Evolutionary conservation across 2,797 vertebrate genomes (phyloP).

Genomic region (Notamacropus eugenii): DNA sequence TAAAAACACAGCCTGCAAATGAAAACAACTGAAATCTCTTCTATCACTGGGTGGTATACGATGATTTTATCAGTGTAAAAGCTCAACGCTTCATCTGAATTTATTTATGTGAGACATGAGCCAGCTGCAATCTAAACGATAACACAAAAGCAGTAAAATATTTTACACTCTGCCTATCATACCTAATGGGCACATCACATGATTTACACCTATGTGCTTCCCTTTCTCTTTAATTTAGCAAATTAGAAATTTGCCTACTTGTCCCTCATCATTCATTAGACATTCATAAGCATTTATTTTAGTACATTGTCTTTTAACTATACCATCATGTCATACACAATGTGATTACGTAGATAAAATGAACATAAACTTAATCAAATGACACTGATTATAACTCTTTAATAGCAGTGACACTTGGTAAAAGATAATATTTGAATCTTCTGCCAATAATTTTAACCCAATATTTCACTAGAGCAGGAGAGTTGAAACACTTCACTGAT

Average conservation of each 20-base stretch:
- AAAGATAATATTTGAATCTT: background rate
- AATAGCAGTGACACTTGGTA: background rate
- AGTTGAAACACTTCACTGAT: background rate
- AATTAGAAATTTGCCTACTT: constrained; percentile 38
- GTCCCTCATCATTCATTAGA: background rate
- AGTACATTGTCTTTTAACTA: background rate
- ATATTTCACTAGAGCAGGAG: background rate
- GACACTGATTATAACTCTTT: background rate
- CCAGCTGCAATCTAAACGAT: constrained; percentile 59
- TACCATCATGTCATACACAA: background rate
- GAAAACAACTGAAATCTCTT: constrained; percentile 49
- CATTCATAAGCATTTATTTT: constrained; percentile 11
- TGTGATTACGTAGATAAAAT: constrained; percentile 3
- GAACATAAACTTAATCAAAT: background rate
- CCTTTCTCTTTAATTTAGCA: constrained; percentile 58
- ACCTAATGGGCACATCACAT: constrained; percentile 43
- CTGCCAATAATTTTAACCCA: background rate
- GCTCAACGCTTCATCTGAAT: constrained; percentile 46
- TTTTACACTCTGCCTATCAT: constrained; percentile 41
- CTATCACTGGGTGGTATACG: constrained; percentile 36
- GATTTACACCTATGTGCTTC: constrained; percentile 20
- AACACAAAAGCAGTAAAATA: constrained; percentile 50
- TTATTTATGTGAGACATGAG: constrained; percentile 47
- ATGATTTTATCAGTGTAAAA: constrained; percentile 65
- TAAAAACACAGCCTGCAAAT: background rate